These are phyloP conservation scores for Limnothrissa miodon DNA, from an alignment of 2,113 vertebrate genomes.

Conservation along the genomic window DNA sequence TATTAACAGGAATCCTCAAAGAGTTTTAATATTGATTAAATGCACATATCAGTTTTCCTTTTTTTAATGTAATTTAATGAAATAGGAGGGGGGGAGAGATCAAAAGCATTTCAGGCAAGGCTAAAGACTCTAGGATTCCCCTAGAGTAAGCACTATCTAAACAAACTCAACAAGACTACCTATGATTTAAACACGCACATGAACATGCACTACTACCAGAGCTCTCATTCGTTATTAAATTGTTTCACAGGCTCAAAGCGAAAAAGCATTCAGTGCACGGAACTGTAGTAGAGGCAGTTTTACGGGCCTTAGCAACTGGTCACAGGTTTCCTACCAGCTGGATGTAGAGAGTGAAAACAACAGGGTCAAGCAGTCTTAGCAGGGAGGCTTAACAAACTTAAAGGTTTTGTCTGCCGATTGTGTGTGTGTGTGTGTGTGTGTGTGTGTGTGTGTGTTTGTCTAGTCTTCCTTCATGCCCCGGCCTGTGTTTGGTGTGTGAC, in stretches of 20 bases:
- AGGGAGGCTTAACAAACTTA: background rate
- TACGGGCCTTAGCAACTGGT: background rate
- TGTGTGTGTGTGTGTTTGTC: slow-evolving; percentile 11
- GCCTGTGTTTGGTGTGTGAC: slow-evolving; percentile 47
- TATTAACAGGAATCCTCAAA: background rate
- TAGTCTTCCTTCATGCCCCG: background rate
- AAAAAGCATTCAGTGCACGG: background rate
- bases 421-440: slow-evolving; percentile 25
- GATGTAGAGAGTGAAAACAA: slow-evolving; percentile 12
- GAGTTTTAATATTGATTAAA: background rate
- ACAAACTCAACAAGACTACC: background rate
- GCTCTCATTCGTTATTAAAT: background rate
- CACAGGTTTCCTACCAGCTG: background rate
- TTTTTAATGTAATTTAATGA: background rate
- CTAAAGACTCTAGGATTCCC: background rate
- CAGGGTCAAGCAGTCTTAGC: background rate
- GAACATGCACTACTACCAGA: background rate
- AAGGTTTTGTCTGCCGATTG: background rate
- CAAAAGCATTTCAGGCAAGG: background rate
- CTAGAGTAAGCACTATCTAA: background rate
- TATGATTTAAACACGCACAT: background rate
- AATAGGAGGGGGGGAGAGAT: background rate
- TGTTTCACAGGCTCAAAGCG: background rate
- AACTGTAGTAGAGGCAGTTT: background rate
- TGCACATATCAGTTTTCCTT: background rate